These are phyloP conservation scores for Mastomys natalensis DNA, from an alignment of 2,113 vertebrate species.

Conservation along the genomic window DNA sequence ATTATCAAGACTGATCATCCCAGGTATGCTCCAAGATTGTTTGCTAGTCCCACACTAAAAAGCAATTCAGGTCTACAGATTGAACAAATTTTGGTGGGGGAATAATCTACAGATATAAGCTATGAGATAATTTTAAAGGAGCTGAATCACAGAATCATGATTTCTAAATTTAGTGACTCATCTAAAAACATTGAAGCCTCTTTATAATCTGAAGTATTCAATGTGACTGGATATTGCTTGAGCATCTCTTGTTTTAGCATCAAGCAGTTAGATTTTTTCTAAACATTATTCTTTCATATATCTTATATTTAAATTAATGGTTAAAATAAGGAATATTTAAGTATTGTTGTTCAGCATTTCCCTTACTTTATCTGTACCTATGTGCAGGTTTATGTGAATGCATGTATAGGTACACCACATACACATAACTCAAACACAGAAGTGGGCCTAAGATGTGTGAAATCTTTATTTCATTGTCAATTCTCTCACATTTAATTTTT, in stretches of 20 bases:
- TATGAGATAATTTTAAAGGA: not conserved
- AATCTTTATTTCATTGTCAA: not conserved
- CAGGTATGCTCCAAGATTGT: not conserved
- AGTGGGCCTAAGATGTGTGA: not conserved
- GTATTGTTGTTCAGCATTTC: not conserved
- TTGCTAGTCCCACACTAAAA: not conserved
- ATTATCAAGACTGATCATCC: not conserved
- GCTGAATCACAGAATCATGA: not conserved
- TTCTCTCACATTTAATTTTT: slow-evolving; percentile 8
- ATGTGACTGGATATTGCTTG: not conserved
- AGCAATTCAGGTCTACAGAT: not conserved
- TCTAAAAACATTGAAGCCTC: not conserved
- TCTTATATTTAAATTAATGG: not conserved
- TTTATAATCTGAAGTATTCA: not conserved
- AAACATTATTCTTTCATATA: not conserved
- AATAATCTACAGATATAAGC: not conserved
- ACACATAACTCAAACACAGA: not conserved
- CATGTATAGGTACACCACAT: not conserved
- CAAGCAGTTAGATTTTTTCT: not conserved
- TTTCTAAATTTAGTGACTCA: not conserved
- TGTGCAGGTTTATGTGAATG: not conserved
- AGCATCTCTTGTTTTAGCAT: not conserved
- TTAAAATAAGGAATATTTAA: not conserved
- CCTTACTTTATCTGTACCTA: rapidly evolving
- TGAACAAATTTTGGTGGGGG: not conserved